These are phyloP conservation scores for Drosophila neutralis DNA, from an alignment of 2,888 invertebrate genomes.

Conservation along the genomic window DNA sequence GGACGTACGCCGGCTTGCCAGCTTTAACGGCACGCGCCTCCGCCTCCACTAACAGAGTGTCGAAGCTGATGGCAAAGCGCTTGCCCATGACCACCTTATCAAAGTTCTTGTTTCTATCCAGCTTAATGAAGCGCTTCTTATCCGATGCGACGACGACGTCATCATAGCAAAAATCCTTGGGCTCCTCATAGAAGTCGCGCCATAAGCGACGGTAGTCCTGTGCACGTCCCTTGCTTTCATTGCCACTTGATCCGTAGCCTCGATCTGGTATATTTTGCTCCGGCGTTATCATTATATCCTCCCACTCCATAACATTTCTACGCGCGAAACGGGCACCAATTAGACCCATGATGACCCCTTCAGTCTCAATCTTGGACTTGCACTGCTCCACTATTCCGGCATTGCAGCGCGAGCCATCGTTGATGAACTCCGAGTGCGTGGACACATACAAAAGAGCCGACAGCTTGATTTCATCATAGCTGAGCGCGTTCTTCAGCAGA, in stretches of 20 bases:
- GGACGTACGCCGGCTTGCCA: conserved; percentile 87
- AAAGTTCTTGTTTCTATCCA: conserved; percentile 62
- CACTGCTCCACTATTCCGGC: conserved; percentile 83
- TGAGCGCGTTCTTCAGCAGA: conserved; percentile 85
- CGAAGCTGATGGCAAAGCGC: conserved; percentile 87
- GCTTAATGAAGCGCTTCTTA: conserved; percentile 10
- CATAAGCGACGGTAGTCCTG: conserved; percentile 75
- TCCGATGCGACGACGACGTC: conserved; percentile 44
- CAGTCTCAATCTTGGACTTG: conserved; percentile 84
- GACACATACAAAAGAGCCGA: conserved; percentile 86
- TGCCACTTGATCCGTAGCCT: conserved; percentile 83
- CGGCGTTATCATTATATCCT: conserved; percentile 85
- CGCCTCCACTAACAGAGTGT: conserved; percentile 88
- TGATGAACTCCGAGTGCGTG: conserved; percentile 87
- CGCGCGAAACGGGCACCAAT: conserved; percentile 85
- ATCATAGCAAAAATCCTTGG: conserved; percentile 64
- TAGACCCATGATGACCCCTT: conserved; percentile 86
- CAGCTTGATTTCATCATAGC: conserved; percentile 87
- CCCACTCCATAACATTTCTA: conserved; percentile 85
- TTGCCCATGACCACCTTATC: conserved; percentile 81
- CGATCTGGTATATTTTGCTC: conserved; percentile 85
- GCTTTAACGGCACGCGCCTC: conserved; percentile 86
- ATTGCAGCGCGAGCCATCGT: conserved; percentile 86
- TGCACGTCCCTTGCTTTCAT: background rate
- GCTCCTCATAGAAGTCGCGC: conserved; percentile 76